A percentile compares a stretch with the other conserved stretches of the same genome.
These are phyloP conservation scores for Subacronicta megacephala DNA, from an alignment of 2,888 invertebrate species.

Conservation along the genomic window DNA sequence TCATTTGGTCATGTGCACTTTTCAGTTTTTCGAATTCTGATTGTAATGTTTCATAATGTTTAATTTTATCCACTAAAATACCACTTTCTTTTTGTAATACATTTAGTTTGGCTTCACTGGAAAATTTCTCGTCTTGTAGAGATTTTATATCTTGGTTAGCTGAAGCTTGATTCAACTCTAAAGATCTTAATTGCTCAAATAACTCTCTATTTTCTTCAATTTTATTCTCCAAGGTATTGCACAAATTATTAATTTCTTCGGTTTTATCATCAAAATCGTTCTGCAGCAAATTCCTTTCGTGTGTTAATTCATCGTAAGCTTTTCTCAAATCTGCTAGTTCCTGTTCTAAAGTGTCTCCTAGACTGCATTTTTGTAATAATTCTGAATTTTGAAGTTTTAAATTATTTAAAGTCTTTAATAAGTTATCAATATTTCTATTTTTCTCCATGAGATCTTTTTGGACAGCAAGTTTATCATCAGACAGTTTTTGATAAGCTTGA, in stretches of 20 bases:
- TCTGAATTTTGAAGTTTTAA: constrained; percentile 57
- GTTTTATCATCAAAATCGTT: constrained; percentile 64
- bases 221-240: constrained; percentile 66
- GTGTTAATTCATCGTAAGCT: constrained; percentile 54
- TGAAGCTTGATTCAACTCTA: constrained; percentile 59
- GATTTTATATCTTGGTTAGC: constrained; percentile 57
- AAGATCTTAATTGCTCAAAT: constrained; percentile 57
- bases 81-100: constrained; percentile 68
- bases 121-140: constrained; percentile 68
- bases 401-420: constrained; percentile 46
- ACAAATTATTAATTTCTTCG: constrained; percentile 65
- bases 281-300: constrained; percentile 64
- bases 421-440: constrained; percentile 55
- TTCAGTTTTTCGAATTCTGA: constrained; percentile 66
- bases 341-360: constrained; percentile 55
- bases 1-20: constrained; percentile 59
- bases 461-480: constrained; percentile 63
- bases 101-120: constrained; percentile 61
- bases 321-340: constrained; percentile 60
- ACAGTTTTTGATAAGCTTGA: constrained; percentile 56
- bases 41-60: constrained; percentile 67
- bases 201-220: constrained; percentile 70
- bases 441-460: constrained; percentile 63
- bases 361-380: constrained; percentile 53
- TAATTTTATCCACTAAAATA: constrained; percentile 67